Base-by-base conservation (phyloP, 2,797 vertebrate genomes). In the Enteromius paludinosus region DNA sequence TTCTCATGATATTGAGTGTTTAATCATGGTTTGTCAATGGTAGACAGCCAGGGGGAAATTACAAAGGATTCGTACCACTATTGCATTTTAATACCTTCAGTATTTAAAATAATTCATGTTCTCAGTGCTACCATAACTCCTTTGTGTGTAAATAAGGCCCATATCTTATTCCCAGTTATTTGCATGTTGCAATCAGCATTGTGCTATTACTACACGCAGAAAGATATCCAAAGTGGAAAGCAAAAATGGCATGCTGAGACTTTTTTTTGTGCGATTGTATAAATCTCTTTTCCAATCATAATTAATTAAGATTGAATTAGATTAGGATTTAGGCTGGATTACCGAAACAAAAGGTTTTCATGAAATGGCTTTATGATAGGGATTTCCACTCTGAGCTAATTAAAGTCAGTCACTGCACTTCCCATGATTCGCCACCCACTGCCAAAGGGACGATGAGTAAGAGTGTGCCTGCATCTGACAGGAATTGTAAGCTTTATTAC, bases 261-360 rank as follows among this genome's bases (percentile, higher is more conserved):
- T 61, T 81, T 70, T 38, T 23, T 45, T 20, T 38, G 61, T 66
- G 47, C 1, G 17, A 20, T 65, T 73, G 30, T 66, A 35, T 68
- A 78, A 83, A 83, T 86, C 75, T 86, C 82, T 49, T 20, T 86
- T 73, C 62, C 62, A 12, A 9, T 86, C 78, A 80, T 65, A 89
- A 88, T 92, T 89, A 87, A 92, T 91, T 83, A 87, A 86, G 79
- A 87, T 79, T 66, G 72, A 89, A 85, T 69, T 87, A 89, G 86
- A 87, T 78, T 86, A 84, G 72, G 78, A 89, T 90, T 86, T 78
- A 83, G 85, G 84, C 62, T 33, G 75, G 81, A 88, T 92, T 86
- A 88, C 49, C 28, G 82, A 83, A 89, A 85, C 83, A 87, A 89
- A 81, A 78, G 54, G 71, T 84, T 84, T 82, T 85, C n/a, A 77